Conservation (phyloP, 1,140 invertebrate genomes). For the Drosophila willistoni region DNA sequence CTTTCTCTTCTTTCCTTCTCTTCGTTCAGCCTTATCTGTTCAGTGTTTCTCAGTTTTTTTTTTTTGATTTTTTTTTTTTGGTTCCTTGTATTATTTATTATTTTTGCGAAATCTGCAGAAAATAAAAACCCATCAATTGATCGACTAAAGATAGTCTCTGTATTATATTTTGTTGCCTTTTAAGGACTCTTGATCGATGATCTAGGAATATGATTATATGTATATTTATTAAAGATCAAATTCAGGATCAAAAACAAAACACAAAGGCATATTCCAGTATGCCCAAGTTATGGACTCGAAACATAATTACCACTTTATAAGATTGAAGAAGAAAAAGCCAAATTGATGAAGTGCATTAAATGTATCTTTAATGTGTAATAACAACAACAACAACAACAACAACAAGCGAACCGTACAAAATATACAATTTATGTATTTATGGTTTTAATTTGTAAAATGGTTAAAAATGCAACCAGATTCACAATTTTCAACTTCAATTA, state of each 20-base stretch:
- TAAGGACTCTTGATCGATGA: no score
- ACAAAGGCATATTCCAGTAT: neutral
- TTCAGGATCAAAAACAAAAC: no score
- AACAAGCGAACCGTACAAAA: no score
- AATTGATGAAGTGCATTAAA: conserved; percentile 77
- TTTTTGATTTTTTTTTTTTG: conserved; percentile 19
- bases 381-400: no score
- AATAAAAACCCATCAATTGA: neutral
- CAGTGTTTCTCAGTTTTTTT: conserved; percentile 14
- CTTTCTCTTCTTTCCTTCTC: conserved; percentile 27
- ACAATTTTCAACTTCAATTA: conserved; percentile 18
- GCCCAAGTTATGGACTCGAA: neutral
- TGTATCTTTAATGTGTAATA: conserved; percentile 64
- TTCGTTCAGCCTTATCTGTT: conserved; percentile 42
- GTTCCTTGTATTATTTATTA: conserved; percentile 38
- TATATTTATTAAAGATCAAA: no score
- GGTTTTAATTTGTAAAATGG: conserved; percentile 67
- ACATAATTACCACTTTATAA: conserved; percentile 29
- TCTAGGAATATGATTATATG: no score
- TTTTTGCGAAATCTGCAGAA: conserved; percentile 49
- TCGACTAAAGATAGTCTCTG: neutral
- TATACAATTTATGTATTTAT: neutral
- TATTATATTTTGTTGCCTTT: no score
- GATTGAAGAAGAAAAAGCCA: conserved; percentile 15
- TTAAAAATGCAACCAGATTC: conserved; percentile 16